Base-by-base conservation (phyloP, 2,113 vertebrate genomes). In the Alectura lathami region DNA sequence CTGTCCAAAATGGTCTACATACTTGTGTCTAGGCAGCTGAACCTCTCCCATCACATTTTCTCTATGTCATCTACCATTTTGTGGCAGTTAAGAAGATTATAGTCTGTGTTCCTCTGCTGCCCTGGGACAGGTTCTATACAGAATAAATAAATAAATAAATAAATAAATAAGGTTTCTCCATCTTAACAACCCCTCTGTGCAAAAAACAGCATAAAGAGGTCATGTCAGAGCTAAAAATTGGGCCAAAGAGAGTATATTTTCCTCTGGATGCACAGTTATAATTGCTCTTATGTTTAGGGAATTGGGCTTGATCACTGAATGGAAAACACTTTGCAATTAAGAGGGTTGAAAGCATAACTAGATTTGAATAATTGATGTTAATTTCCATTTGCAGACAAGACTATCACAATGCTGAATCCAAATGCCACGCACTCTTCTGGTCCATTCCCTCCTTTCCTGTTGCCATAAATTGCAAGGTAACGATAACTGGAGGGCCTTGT, bases 261-360 rank as follows among this genome's bases (percentile, higher is more conserved):
- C 88, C 85, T 95, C 86, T 91, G 66, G 88, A 96, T 95, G 83
- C 88, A 94, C 83, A 93, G 73, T 90, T 92, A 97, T 92, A 97
- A 97, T 94, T 97, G 90, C 86, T 94, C 85, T 86, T 93, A 96
- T 89, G 85, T 89, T 95, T 89, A 91, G 95, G 92, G 93, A 96
- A 95, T 91, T 91, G 78, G 69, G 48, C 83, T 93, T 94, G 79
- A 95, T 95, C 84, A 91, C 66, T 88, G 74, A 97, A 66, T 40
- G 89, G 81, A 94, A 90, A 93, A 94, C 56, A 62, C 72, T 97
- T 94, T 92, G 47, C 81, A 96, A 92, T 92, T 97, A 86, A 96
- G 89, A 95, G 79, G 36, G 80, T 21, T 91, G 92, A 95, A 94
- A 95, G 86, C 92, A 93, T 91, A 96, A 79, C 68, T 83, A 96